Conservation (phyloP, 2,113 vertebrate genomes). For the Collichthys lucidus region DNA sequence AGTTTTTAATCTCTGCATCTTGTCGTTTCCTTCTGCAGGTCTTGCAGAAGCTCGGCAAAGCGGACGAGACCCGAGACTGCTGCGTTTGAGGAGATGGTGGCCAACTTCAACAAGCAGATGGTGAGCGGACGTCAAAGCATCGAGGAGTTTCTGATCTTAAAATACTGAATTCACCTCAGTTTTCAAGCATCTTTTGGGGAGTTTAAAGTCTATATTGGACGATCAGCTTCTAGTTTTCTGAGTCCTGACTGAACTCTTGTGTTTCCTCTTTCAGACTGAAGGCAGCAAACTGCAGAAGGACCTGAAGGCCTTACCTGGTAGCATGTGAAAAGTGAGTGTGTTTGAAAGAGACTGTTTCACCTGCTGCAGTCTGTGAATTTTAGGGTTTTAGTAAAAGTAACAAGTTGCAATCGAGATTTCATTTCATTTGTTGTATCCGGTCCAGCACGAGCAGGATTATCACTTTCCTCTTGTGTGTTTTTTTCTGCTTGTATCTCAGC, state of each 20-base stretch:
- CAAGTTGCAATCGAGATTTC: too few relatives aligned
- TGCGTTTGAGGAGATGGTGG: constrained; percentile 93
- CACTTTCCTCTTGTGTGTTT: background rate
- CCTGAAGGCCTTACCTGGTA: constrained; percentile 90
- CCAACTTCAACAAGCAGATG: constrained; percentile 98
- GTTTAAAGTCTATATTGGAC: too few relatives aligned
- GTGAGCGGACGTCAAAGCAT: constrained; percentile 76
- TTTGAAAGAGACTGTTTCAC: too few relatives aligned
- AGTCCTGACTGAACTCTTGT: background rate
- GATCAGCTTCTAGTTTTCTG: too few relatives aligned
- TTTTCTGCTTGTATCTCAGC: constrained; percentile 78
- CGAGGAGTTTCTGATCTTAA: too few relatives aligned
- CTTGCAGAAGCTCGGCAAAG: constrained; percentile 97
- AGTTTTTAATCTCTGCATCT: background rate
- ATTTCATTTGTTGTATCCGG: too few relatives aligned
- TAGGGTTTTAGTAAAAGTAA: too few relatives aligned
- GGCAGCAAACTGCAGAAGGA: constrained; percentile 94
- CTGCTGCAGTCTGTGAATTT: too few relatives aligned
- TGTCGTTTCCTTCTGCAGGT: constrained; percentile 83
- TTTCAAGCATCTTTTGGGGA: too few relatives aligned
- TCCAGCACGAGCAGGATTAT: too few relatives aligned
- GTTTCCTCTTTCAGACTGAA: constrained; percentile 82
- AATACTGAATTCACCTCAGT: too few relatives aligned
- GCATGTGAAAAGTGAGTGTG: constrained; percentile 91
- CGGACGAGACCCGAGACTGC: constrained; percentile 96